These are phyloP conservation scores for Hypomecis atomaria DNA, from an alignment of 2,888 invertebrate species.

Conservation along the genomic window DNA sequence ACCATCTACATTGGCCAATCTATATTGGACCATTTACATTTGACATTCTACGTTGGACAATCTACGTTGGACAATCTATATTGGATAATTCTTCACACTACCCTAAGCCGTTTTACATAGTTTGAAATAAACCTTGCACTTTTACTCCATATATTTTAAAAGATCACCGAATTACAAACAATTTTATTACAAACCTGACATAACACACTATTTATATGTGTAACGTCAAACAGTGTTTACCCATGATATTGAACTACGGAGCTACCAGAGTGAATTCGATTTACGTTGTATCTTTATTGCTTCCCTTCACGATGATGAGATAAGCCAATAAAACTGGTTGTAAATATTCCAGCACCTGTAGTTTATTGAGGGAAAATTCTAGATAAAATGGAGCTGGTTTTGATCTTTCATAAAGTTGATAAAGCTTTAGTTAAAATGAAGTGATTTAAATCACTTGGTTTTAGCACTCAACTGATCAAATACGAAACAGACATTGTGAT, in stretches of 20 bases:
- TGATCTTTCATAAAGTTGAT: background rate
- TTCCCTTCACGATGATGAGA: constrained; percentile 26
- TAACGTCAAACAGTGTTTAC: constrained; percentile 22
- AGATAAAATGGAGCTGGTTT: background rate
- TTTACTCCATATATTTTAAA: too few relatives aligned
- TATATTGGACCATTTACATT: too few relatives aligned
- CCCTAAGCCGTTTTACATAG: too few relatives aligned
- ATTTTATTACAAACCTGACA: constrained; percentile 15
- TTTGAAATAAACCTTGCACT: too few relatives aligned
- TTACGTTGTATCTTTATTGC: constrained; percentile 29
- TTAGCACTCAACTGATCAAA: too few relatives aligned
- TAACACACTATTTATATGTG: constrained; percentile 16
- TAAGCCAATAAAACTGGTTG: constrained; percentile 22
- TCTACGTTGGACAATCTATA: too few relatives aligned
- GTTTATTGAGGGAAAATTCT: constrained; percentile 10
- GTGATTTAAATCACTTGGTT: too few relatives aligned
- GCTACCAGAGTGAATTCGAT: constrained; percentile 18
- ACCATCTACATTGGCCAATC: too few relatives aligned
- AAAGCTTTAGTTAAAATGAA: too few relatives aligned
- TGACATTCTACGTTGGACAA: too few relatives aligned
- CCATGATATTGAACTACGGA: constrained; percentile 24
- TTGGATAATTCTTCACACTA: too few relatives aligned
- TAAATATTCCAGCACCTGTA: constrained; percentile 20
- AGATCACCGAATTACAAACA: background rate
- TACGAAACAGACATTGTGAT: too few relatives aligned